phyloP scores from a whole-genome alignment of 2,797 vertebrate species.

The Lagodon rhomboides region DNA sequence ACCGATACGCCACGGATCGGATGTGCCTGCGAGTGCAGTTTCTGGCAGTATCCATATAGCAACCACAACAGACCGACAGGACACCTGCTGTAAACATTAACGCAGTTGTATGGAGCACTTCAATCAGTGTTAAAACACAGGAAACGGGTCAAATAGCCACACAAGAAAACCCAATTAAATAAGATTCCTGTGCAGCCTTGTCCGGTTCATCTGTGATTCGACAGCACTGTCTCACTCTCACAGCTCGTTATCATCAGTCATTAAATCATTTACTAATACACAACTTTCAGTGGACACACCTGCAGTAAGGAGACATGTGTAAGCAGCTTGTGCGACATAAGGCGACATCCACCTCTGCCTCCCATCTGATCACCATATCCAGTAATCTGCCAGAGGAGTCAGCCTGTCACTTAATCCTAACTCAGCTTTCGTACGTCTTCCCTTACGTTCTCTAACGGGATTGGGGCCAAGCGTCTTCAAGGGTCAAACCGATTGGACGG shows the following conservation, averaged over 20 bases:
- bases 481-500: constrained; percentile 37
- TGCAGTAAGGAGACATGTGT: constrained; percentile 8
- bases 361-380: constrained; percentile 38
- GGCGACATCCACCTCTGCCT: constrained; percentile 44
- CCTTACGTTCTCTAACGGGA: constrained; percentile 70
- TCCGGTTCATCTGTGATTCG: background rate
- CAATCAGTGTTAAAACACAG: constrained; percentile 18
- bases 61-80: constrained; percentile 51
- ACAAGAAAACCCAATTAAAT: background rate
- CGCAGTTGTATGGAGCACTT: constrained; percentile 12
- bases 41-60: constrained; percentile 22
- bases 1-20: constrained; percentile 58
- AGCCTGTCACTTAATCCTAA: constrained; percentile 70
- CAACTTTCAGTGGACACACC: background rate
- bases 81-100: constrained; percentile 64
- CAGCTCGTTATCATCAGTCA: background rate
- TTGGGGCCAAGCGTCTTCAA: constrained; percentile 34
- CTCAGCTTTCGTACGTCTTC: constrained; percentile 37
- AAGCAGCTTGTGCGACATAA: constrained; percentile 63
- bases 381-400: constrained; percentile 66
- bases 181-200: background rate
- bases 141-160: background rate
- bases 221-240: background rate
- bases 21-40: constrained; percentile 67
- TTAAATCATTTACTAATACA: background rate